Evolutionary conservation across 2,113 vertebrate genomes (phyloP).

Genomic region (Salvelinus fontinalis): DNA sequence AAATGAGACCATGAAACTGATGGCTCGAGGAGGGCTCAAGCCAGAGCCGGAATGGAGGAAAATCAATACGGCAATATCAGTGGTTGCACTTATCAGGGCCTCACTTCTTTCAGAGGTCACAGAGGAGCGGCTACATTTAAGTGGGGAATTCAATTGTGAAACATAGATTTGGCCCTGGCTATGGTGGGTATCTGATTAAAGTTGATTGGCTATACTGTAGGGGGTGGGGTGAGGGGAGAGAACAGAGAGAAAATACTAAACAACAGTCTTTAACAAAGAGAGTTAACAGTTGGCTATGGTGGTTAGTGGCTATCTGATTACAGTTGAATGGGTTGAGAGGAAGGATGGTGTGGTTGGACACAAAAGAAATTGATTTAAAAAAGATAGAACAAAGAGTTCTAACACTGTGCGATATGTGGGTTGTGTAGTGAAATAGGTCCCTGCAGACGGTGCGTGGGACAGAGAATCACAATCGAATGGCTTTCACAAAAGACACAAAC

Average conservation of each 20-base stretch:
- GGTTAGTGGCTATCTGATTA: too few species aligned
- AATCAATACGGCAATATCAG: slow-evolving; percentile 85
- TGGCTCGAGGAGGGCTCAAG: slow-evolving; percentile 67
- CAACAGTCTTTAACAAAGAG: background rate
- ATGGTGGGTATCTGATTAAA: slow-evolving; percentile 61
- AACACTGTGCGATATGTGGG: background rate
- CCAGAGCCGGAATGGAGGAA: slow-evolving; percentile 63
- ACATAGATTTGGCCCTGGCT: slow-evolving; percentile 57
- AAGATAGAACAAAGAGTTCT: background rate
- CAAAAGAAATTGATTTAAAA: too few species aligned
- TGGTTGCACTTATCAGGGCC: slow-evolving; percentile 76
- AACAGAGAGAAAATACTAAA: slow-evolving; percentile 25
- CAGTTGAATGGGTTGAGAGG: too few species aligned
- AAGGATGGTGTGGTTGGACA: too few species aligned
- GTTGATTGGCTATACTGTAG: background rate
- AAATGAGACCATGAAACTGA: slow-evolving; percentile 72
- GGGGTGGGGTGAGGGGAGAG: background rate
- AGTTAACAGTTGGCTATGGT: slow-evolving; percentile 15
- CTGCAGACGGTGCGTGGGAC: background rate
- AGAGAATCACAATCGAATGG: background rate
- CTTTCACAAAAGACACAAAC: background rate
- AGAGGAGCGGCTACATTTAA: slow-evolving; percentile 73
- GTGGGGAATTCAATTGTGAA: slow-evolving; percentile 74
- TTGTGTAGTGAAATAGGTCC: background rate
- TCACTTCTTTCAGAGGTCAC: slow-evolving; percentile 74